Conservation (phyloP, 2,113 vertebrate species). For the Stictonetta naevosa region DNA sequence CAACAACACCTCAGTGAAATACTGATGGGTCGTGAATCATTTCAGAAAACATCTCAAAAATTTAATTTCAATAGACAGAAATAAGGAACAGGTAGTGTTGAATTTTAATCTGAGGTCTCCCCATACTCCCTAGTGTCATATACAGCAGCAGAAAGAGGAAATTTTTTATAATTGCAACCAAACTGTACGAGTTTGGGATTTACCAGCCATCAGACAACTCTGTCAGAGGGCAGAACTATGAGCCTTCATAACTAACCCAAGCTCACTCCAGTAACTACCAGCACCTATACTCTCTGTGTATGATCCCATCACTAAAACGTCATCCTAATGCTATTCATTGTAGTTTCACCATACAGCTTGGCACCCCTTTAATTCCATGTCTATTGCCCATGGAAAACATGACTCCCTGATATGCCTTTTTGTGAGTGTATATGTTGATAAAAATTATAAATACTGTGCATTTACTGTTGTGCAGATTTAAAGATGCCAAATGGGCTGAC, state of each 20-base stretch:
- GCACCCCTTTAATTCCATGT: neutral
- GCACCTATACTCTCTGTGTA: neutral
- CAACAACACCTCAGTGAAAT: neutral
- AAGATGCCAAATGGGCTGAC: neutral
- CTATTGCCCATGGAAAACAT: neutral
- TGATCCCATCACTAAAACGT: neutral
- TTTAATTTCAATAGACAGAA: neutral
- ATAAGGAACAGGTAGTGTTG: neutral
- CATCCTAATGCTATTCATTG: neutral
- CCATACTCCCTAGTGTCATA: neutral
- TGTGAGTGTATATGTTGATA: neutral
- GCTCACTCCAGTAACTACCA: neutral
- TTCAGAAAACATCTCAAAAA: neutral
- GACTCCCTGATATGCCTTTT: neutral
- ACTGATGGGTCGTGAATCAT: neutral
- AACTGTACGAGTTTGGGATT: neutral
- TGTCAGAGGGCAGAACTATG: neutral
- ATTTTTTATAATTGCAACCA: neutral
- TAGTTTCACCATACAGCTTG: accelerated
- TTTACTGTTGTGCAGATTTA: neutral
- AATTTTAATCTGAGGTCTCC: neutral
- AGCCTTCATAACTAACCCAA: neutral
- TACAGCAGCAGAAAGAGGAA: neutral
- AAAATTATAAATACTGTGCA: neutral
- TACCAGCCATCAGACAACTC: neutral